phyloP scores from a whole-genome alignment of 2,797 vertebrate genomes.

The Psittacula derbiana region DNA sequence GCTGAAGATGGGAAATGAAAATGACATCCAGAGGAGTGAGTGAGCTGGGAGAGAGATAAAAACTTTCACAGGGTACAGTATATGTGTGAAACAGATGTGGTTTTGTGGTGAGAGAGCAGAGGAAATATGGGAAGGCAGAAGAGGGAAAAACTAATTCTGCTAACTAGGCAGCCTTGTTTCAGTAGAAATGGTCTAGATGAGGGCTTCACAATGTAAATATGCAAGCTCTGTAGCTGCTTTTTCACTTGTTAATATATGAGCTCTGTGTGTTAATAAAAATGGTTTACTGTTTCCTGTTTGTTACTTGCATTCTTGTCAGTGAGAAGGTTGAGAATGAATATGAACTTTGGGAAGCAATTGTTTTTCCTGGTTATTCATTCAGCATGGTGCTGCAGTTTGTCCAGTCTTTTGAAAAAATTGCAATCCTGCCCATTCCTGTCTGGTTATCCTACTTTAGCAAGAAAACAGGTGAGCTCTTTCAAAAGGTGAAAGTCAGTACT shows the following conservation, averaged over 20 bases:
- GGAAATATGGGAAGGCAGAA: neutral
- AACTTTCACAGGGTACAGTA: neutral
- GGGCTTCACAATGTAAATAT: neutral
- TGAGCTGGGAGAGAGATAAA: neutral
- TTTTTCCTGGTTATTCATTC: conserved; percentile 47
- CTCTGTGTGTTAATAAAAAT: conserved; percentile 36
- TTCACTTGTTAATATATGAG: conserved; percentile 29
- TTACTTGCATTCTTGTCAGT: neutral
- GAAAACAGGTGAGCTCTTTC: conserved; percentile 43
- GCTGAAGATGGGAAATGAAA: neutral
- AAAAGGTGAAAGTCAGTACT: conserved; percentile 44
- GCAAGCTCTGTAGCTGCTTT: neutral
- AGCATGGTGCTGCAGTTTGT: conserved; percentile 6
- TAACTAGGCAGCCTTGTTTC: neutral
- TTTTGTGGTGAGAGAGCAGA: conserved; percentile 4
- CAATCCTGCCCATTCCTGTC: conserved; percentile 23
- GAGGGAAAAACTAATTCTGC: neutral
- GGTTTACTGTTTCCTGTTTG: conserved; percentile 19
- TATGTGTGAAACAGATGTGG: neutral
- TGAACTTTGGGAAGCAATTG: conserved; percentile 35
- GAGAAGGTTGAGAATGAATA: conserved; percentile 21
- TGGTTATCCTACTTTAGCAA: conserved; percentile 49
- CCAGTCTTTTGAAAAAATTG: conserved; percentile 35
- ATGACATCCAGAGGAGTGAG: neutral
- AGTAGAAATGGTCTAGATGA: fast-evolving